Conservation (phyloP, 1,140 invertebrate species). For the Palaemon carinicauda region DNA sequence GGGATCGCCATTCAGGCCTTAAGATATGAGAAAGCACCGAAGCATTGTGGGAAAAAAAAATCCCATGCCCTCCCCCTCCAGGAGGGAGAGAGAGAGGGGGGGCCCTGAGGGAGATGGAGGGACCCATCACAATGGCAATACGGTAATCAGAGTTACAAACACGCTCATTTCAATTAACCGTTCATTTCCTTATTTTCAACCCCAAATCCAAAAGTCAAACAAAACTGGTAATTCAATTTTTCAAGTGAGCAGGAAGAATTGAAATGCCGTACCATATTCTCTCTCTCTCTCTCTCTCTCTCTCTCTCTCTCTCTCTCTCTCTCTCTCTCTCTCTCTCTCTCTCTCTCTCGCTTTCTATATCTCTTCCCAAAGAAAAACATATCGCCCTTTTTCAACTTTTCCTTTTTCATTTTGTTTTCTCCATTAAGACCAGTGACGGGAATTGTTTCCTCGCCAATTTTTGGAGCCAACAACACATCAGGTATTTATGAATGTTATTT, state of each 20-base stretch:
- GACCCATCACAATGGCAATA: not conserved
- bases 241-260: not conserved
- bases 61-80: too few relatives aligned
- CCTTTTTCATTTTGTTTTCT: not conserved
- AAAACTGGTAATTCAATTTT: slow-evolving; percentile 53
- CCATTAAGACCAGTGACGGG: not conserved
- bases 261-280: not conserved
- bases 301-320: not conserved
- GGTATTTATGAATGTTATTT: too few relatives aligned
- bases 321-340: not conserved
- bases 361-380: not conserved
- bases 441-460: too few relatives aligned
- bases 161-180: slow-evolving; percentile 49
- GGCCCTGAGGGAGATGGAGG: too few relatives aligned
- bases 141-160: slow-evolving; percentile 38
- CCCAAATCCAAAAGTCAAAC: slow-evolving; percentile 46
- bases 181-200: slow-evolving; percentile 56
- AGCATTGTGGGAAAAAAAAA: too few relatives aligned
- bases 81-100: too few relatives aligned
- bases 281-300: not conserved
- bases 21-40: too few relatives aligned
- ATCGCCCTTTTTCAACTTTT: not conserved
- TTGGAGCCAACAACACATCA: too few relatives aligned
- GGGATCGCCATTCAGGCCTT: too few relatives aligned
- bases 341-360: not conserved